phyloP scores from a whole-genome alignment of 2,888 invertebrate genomes.

The Geotrupes spiniger region DNA sequence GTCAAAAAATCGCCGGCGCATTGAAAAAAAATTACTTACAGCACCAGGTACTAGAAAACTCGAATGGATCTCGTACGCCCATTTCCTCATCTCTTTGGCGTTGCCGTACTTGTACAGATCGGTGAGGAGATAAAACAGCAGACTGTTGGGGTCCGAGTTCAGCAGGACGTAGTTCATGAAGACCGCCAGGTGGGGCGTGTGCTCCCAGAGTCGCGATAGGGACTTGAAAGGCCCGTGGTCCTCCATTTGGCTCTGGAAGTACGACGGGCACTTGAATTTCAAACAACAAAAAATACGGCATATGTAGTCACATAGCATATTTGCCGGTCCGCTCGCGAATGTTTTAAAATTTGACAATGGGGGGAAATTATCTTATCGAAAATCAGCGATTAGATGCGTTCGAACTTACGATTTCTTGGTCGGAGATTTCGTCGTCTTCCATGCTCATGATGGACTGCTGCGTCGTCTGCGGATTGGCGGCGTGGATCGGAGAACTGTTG shows the following conservation, averaged over 20 bases:
- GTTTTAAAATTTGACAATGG: too few species aligned
- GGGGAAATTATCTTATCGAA: too few species aligned
- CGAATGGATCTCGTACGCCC: constrained; percentile 99
- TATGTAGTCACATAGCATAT: too few species aligned
- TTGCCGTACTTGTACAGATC: constrained; percentile 85
- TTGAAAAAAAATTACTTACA: constrained; percentile 54
- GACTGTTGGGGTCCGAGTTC: constrained; percentile 69
- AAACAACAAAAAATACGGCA: too few species aligned
- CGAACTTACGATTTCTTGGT: constrained; percentile 71
- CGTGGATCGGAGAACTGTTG: constrained; percentile 47
- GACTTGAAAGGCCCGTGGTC: constrained; percentile 89
- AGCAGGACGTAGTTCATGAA: constrained; percentile 84
- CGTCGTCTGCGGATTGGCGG: constrained; percentile 48
- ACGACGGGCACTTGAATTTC: too few species aligned
- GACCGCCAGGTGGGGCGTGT: constrained; percentile 89
- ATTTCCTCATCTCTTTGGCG: constrained; percentile 89
- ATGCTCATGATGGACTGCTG: constrained; percentile 89
- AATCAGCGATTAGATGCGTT: too few species aligned
- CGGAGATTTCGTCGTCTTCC: constrained; percentile 93
- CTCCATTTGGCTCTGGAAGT: constrained; percentile 67
- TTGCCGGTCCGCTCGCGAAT: constrained; percentile 1
- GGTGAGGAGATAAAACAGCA: constrained; percentile 83
- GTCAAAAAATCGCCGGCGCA: background rate
- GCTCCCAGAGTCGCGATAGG: constrained; percentile 75
- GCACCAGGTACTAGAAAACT: constrained; percentile 90